These are phyloP conservation scores for Halcyon leucocephala DNA, from an alignment of 2,797 vertebrate genomes.

Conservation along the genomic window DNA sequence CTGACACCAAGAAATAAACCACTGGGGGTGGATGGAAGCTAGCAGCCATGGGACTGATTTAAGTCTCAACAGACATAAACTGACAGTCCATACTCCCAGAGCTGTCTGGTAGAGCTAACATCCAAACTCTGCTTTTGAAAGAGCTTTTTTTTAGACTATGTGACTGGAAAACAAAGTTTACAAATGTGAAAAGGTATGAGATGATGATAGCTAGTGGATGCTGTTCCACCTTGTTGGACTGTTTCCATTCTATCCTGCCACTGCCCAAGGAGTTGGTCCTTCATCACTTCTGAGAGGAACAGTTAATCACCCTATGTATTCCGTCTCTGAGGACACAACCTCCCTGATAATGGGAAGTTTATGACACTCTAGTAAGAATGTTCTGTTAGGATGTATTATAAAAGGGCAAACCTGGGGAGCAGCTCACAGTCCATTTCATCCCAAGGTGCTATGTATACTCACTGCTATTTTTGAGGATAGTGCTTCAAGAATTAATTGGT, in stretches of 20 bases:
- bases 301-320: not conserved
- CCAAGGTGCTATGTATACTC: not conserved
- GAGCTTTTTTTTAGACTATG: not conserved
- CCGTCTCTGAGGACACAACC: not conserved
- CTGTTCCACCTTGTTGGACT: not conserved
- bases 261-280: not conserved
- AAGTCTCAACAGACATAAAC: conserved; percentile 9
- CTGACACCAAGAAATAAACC: not conserved
- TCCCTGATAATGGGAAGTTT: not conserved
- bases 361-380: not conserved
- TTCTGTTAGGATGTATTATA: not conserved
- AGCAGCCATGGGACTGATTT: conserved; percentile 6
- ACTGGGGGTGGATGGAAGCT: not conserved
- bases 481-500: not conserved
- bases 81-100: conserved; percentile 7
- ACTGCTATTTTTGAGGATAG: not conserved
- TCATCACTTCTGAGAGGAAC: not conserved
- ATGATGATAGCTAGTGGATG: not conserved
- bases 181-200: not conserved
- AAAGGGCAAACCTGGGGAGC: not conserved
- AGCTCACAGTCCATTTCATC: not conserved
- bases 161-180: conserved; percentile 28
- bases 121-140: not conserved
- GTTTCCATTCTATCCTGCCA: not conserved
- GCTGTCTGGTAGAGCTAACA: not conserved